Evolutionary conservation across 2,113 vertebrate genomes (phyloP).

Genomic region (Euleptes europaea): DNA sequence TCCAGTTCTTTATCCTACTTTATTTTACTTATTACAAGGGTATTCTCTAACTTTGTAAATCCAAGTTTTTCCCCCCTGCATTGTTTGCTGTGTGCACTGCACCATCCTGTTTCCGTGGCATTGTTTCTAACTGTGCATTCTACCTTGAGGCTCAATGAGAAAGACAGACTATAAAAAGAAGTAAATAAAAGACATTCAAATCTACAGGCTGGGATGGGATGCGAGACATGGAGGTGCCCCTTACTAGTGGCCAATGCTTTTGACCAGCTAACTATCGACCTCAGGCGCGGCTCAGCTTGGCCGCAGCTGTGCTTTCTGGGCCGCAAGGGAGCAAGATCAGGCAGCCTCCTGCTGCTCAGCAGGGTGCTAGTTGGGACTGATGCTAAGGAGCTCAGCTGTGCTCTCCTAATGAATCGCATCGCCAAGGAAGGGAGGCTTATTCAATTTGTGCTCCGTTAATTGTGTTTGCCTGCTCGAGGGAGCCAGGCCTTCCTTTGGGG

Average conservation of each 20-base stretch:
- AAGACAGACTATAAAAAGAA: too few species aligned
- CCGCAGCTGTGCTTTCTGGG: not conserved
- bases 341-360: constrained; percentile 24
- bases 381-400: constrained; percentile 60
- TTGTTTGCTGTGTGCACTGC: too few species aligned
- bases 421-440: constrained; percentile 44
- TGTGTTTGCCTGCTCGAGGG: constrained; percentile 44
- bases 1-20: too few species aligned
- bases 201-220: not conserved
- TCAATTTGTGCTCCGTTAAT: constrained; percentile 64
- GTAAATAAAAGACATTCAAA: not conserved
- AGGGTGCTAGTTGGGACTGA: constrained; percentile 42
- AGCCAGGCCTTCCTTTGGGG: constrained; percentile 46
- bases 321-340: fast-evolving
- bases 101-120: too few species aligned
- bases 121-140: too few species aligned
- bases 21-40: too few species aligned
- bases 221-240: too few species aligned
- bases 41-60: too few species aligned
- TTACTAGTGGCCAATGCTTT: fast-evolving
- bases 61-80: too few species aligned
- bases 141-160: too few species aligned
- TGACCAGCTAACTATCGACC: fast-evolving
- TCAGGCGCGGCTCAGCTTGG: not conserved
- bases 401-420: constrained; percentile 52